Percentiles rank a stretch among this genome's conserved stretches.
Conservation (phyloP, 2,113 vertebrate species). For the Hyperoodon ampullatus region DNA sequence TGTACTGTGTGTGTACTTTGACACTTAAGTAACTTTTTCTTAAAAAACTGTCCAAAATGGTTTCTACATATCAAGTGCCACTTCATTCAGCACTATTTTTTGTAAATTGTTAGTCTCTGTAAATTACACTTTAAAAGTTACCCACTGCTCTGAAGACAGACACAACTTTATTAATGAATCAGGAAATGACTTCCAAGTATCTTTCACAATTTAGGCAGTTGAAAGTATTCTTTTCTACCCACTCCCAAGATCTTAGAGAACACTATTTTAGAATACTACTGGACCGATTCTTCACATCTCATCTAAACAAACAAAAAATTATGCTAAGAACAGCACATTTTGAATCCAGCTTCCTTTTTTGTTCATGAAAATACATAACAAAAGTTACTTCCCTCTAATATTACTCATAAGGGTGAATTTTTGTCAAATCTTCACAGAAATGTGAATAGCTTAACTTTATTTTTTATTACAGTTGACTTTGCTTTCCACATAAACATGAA, state of each 20-base stretch:
- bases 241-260: constrained; percentile 40
- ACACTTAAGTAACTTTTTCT: constrained; percentile 12
- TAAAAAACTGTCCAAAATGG: constrained; percentile 49
- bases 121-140: not conserved
- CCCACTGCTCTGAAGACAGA: not conserved
- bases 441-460: constrained; percentile 82
- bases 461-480: constrained; percentile 77
- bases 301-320: constrained; percentile 51
- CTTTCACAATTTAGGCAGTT: not conserved
- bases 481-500: constrained; percentile 73
- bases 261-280: constrained; percentile 16
- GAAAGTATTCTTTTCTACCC: constrained; percentile 50
- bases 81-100: constrained; percentile 24
- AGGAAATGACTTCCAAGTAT: not conserved
- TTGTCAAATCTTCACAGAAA: constrained; percentile 77
- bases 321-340: constrained; percentile 40
- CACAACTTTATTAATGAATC: not conserved
- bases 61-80: constrained; percentile 60
- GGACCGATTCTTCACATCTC: constrained; percentile 11
- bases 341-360: constrained; percentile 72
- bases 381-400: constrained; percentile 62
- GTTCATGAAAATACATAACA: constrained; percentile 64
- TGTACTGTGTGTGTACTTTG: constrained; percentile 51
- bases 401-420: constrained; percentile 48
- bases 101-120: constrained; percentile 57